Conservation (phyloP, 2,888 invertebrate genomes). For the Liopterus haemorrhoidalis region DNA sequence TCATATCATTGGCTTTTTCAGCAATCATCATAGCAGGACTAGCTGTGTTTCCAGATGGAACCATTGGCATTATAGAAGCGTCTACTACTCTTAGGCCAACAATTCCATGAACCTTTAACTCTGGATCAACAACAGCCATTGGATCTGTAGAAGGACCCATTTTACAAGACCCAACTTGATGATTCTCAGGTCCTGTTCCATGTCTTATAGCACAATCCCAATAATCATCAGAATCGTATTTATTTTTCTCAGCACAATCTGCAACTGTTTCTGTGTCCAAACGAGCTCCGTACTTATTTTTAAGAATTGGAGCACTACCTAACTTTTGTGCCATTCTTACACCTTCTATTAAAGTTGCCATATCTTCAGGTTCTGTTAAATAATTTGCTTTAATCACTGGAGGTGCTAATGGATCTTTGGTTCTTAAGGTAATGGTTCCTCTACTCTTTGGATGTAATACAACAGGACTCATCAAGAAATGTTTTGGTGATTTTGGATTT, state of each 20-base stretch:
- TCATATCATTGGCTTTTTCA: constrained; percentile 42
- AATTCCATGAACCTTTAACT: constrained; percentile 59
- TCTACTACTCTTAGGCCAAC: constrained; percentile 52
- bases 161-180: constrained; percentile 76
- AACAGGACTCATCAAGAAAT: constrained; percentile 52
- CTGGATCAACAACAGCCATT: constrained; percentile 67
- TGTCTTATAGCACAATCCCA: constrained; percentile 67
- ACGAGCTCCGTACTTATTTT: constrained; percentile 53
- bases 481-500: constrained; percentile 38
- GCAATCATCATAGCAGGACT: constrained; percentile 45
- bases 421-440: constrained; percentile 58
- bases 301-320: constrained; percentile 53
- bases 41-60: constrained; percentile 44
- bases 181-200: constrained; percentile 74
- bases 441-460: constrained; percentile 61
- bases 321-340: constrained; percentile 54
- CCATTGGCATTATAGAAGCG: constrained; percentile 43
- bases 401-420: constrained; percentile 60
- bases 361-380: constrained; percentile 60
- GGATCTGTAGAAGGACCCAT: constrained; percentile 70
- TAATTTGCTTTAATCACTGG: constrained; percentile 78
- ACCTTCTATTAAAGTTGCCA: constrained; percentile 58
- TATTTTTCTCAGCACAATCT: constrained; percentile 46
- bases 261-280: constrained; percentile 48
- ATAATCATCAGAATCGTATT: constrained; percentile 60